Conservation (phyloP, 2,113 vertebrate species). For the Lonchura striata region DNA sequence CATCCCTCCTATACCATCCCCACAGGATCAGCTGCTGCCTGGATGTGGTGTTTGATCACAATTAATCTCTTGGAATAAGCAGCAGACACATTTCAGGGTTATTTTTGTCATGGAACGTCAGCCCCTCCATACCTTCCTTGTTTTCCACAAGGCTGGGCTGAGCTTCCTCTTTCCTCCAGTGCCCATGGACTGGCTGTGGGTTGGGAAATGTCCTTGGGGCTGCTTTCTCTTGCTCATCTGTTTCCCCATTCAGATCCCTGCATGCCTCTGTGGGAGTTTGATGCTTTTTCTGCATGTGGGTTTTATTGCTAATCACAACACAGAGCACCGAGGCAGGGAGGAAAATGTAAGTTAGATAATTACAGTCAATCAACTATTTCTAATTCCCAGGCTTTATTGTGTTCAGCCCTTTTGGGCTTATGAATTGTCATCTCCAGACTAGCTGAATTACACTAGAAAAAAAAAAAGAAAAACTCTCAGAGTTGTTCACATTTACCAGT, state of each 20-base stretch:
- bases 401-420: neutral
- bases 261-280: neutral
- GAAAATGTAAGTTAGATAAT: neutral
- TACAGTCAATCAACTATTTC: neutral
- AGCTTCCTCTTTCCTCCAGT: neutral
- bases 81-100: neutral
- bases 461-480: neutral
- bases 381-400: neutral
- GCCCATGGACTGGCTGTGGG: neutral
- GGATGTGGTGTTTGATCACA: neutral
- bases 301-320: constrained; percentile 24
- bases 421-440: neutral
- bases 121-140: neutral
- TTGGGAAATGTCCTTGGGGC: neutral
- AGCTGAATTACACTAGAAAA: neutral
- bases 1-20: neutral
- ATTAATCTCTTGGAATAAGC: neutral
- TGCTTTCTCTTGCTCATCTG: neutral
- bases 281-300: neutral
- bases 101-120: neutral
- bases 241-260: neutral
- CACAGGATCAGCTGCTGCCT: neutral
- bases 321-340: neutral
- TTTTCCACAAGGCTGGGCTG: neutral
- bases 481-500: neutral